Evolutionary conservation across 2,888 invertebrate species (phyloP), one percentile per base, ranked within the genome.

Genomic region (Zhuqinia jingwanae): DNA sequence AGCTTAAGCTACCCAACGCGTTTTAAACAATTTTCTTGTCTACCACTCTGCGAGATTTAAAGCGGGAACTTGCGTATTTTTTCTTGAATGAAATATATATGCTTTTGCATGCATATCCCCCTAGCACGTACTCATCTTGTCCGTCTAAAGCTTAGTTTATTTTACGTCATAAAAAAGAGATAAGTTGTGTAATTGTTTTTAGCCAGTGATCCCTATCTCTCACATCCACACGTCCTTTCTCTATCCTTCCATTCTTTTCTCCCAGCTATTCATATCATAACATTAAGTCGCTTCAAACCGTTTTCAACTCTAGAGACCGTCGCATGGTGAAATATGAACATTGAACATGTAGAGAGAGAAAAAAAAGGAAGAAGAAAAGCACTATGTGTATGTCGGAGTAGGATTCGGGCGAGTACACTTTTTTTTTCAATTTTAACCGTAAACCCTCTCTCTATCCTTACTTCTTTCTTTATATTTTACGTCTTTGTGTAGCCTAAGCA

Each of bases 171-270:
- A 63, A 63, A n/a, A 68, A 42, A 36, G 68, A n/a, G 47, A 36
- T 42, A 65, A 36, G 65, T 42, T 42, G 8, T 45, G 47, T 70
- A 70, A 70, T 70, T 70, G 68, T 25, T 45, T 70, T 70, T 70
- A 70, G 45, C 47, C 68, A 70, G 22, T 70, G 68, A 45, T 70
- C 68, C 47, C 68, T 45, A 70, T 70, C 68, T 45, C n/a, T n/a
- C n/a, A n/a, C 68, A 70, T 36, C 3, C 45, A 70, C 45, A 25
- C 20, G 68, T 70, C 68, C 68, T 47, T 45, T 70, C 20, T 70
- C 22, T 17, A 13, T 47, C 45, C 45, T 47, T 70, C 15, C 45
- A 70, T 47, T 70, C 45, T 47, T 47, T 70, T 17, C 17, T 47
- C 36, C 68, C 68, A n/a, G n/a, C n/a, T n/a, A 13, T 25, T 70